Evolutionary conservation across 2,888 invertebrate species (phyloP).

Genomic region (Laothoe populi): DNA sequence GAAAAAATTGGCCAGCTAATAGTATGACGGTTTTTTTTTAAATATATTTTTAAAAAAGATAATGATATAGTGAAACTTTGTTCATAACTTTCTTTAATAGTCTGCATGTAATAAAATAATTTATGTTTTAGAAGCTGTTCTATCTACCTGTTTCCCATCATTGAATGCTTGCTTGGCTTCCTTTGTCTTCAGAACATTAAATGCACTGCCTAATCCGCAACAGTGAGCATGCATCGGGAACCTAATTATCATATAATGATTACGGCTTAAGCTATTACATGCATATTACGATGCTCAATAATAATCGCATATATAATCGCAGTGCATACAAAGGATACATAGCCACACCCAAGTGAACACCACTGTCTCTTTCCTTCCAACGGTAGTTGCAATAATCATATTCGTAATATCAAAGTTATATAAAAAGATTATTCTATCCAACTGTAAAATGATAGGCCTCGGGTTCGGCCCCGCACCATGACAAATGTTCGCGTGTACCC

Average conservation of each 20-base stretch:
- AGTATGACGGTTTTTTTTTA: too few species aligned
- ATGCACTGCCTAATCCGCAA: slow-evolving; percentile 51
- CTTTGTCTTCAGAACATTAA: slow-evolving; percentile 44
- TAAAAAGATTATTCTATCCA: slow-evolving; percentile 2
- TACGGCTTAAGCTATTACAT: slow-evolving; percentile 50
- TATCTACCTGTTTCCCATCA: slow-evolving; percentile 28
- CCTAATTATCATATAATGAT: slow-evolving; percentile 72
- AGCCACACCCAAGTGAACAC: slow-evolving; percentile 75
- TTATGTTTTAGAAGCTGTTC: neutral
- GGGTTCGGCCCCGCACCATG: too few species aligned
- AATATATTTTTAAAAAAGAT: too few species aligned
- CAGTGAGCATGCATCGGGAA: slow-evolving; percentile 58
- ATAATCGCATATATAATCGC: slow-evolving; percentile 37
- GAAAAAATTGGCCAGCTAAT: too few species aligned
- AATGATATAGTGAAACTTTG: neutral
- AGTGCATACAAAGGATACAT: slow-evolving; percentile 74
- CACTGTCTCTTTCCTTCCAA: slow-evolving; percentile 61
- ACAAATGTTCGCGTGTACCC: too few species aligned
- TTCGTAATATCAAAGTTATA: slow-evolving; percentile 13
- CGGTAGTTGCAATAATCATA: slow-evolving; percentile 35
- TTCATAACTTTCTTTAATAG: neutral
- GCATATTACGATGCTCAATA: slow-evolving; percentile 18
- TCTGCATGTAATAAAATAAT: neutral
- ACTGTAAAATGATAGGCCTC: too few species aligned
- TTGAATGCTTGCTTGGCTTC: slow-evolving; percentile 36